These are phyloP conservation scores for Nansenia antarctica DNA, from an alignment of 2,113 vertebrate genomes.

Conservation along the genomic window DNA sequence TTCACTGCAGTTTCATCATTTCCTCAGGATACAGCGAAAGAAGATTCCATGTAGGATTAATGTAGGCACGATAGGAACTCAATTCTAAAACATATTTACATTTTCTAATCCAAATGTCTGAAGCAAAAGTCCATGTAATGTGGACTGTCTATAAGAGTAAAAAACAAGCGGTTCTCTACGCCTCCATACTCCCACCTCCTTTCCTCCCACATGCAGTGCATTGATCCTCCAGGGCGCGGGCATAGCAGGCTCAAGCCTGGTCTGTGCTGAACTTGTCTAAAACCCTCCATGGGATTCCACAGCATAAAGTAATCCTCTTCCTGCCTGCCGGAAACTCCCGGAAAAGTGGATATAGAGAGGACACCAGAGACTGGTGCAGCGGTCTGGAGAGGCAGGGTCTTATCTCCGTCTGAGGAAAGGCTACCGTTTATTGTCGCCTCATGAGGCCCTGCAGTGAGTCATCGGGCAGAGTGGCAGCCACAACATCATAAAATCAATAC, in stretches of 20 bases:
- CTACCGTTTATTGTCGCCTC: too few relatives aligned
- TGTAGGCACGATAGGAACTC: background rate
- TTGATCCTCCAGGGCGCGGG: background rate
- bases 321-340: slow-evolving; percentile 26
- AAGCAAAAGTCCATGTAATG: background rate
- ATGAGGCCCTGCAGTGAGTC: background rate
- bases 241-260: slow-evolving; percentile 22
- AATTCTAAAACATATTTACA: background rate
- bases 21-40: background rate
- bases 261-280: too few relatives aligned
- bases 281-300: too few relatives aligned
- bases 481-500: too few relatives aligned
- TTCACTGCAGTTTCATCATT: background rate
- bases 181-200: background rate
- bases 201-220: background rate
- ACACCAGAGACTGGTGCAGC: slow-evolving; percentile 40
- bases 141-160: background rate
- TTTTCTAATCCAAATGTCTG: background rate
- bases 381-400: background rate
- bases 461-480: too few relatives aligned
- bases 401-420: too few relatives aligned
- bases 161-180: background rate
- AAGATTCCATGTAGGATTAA: background rate
- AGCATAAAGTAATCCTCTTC: slow-evolving; percentile 33
- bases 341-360: too few relatives aligned